Percentiles rank a stretch among this genome's conserved stretches.
phyloP scores from a whole-genome alignment of 2,113 vertebrate genomes.

The Serinus canaria region DNA sequence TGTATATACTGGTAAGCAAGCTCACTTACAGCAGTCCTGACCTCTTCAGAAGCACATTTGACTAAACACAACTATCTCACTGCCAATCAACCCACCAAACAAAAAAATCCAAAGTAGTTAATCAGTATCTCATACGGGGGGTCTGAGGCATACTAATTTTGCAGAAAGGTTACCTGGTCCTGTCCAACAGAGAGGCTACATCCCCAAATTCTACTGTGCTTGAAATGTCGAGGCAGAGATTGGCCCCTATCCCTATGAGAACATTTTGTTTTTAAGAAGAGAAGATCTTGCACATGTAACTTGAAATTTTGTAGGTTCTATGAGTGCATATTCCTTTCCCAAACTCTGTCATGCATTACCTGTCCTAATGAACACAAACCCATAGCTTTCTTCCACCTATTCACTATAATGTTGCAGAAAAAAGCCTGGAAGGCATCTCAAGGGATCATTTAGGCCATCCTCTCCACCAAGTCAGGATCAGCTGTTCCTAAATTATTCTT shows the following conservation, averaged over 20 bases:
- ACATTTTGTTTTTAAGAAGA: background rate
- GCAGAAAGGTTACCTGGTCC: background rate
- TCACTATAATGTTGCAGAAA: background rate
- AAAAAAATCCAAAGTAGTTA: background rate
- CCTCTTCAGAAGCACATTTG: background rate
- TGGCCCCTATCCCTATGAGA: background rate
- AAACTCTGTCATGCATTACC: background rate
- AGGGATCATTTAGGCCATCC: background rate
- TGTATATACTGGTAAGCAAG: background rate
- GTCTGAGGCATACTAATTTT: background rate
- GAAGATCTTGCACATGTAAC: background rate
- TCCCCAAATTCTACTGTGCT: background rate
- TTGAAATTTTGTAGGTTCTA: background rate
- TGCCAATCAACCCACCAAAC: background rate
- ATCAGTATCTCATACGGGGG: background rate
- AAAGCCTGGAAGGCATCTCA: background rate
- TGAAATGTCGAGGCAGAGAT: background rate
- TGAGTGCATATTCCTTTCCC: background rate
- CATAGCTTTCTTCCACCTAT: background rate
- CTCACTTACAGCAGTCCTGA: background rate
- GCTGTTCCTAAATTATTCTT: slow-evolving; percentile 12
- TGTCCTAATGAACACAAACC: background rate
- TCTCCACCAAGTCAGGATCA: background rate
- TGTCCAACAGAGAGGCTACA: background rate
- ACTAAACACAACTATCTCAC: background rate